These are phyloP conservation scores for Apostichopus californicus DNA, from an alignment of 35 echinoderm and acorn worm genomes.

Conservation along the genomic window DNA sequence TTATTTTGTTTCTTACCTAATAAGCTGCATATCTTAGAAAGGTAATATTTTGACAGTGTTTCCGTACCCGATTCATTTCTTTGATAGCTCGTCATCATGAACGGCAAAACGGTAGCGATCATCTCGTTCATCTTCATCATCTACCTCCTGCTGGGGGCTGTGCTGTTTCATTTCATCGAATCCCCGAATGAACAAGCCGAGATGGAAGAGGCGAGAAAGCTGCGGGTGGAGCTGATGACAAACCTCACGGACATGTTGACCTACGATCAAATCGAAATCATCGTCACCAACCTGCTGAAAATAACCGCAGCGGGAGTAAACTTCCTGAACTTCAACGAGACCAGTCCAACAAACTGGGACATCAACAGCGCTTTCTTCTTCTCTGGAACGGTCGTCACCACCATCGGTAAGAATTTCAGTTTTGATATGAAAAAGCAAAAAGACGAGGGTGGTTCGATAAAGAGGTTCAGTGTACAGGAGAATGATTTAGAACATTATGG, in stretches of 20 bases:
- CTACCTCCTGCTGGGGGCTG: slow-evolving; percentile 79
- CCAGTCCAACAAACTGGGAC: slow-evolving; percentile 80
- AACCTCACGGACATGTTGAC: slow-evolving; percentile 49
- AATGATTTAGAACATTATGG: too few relatives aligned
- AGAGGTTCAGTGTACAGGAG: too few relatives aligned
- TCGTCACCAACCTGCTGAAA: slow-evolving; percentile 23
- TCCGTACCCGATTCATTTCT: not conserved
- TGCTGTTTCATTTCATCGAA: slow-evolving; percentile 72
- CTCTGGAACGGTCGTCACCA: slow-evolving; percentile 93
- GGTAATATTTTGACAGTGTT: too few relatives aligned
- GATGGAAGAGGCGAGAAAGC: not conserved
- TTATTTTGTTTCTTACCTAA: too few relatives aligned
- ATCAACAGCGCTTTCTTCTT: slow-evolving; percentile 93
- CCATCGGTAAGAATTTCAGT: slow-evolving; percentile 74
- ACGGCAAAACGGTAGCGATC: slow-evolving; percentile 69
- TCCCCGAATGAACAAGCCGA: slow-evolving; percentile 27
- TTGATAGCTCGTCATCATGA: slow-evolving; percentile 49
- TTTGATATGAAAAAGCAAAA: too few relatives aligned
- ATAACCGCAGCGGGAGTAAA: slow-evolving; percentile 30
- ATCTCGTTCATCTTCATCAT: slow-evolving; percentile 69
- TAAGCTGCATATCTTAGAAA: too few relatives aligned
- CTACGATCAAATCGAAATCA: not conserved
- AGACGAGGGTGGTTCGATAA: too few relatives aligned
- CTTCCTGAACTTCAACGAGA: slow-evolving; percentile 8
- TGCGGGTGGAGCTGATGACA: slow-evolving; percentile 24